A percentile compares a stretch with the other conserved stretches of the same genome.
Evolutionary conservation across 2,888 invertebrate species (phyloP).

Genomic region (Strigamia crassipes): DNA sequence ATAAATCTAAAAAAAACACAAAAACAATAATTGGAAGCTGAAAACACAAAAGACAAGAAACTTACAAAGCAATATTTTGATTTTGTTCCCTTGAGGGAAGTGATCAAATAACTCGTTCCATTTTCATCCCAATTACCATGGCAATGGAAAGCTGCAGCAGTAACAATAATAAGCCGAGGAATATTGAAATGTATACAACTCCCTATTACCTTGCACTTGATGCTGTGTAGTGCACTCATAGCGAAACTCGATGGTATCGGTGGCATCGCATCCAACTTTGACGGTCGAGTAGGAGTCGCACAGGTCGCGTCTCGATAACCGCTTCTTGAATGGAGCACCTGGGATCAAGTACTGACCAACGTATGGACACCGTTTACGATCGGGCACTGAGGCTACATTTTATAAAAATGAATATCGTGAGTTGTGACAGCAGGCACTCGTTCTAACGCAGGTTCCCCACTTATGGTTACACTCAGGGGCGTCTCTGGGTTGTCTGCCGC

Average conservation of each 20-base stretch:
- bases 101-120: slow-evolving; percentile 53
- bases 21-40: too few relatives aligned
- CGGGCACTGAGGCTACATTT: slow-evolving; percentile 75
- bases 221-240: slow-evolving; percentile 69
- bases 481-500: too few relatives aligned
- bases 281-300: slow-evolving; percentile 68
- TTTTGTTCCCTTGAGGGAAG: slow-evolving; percentile 51
- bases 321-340: slow-evolving; percentile 13
- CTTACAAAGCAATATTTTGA: slow-evolving; percentile 50
- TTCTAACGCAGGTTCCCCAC: too few relatives aligned
- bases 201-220: slow-evolving; percentile 66
- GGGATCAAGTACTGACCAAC: slow-evolving; percentile 72
- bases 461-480: too few relatives aligned
- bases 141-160: slow-evolving; percentile 53
- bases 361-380: slow-evolving; percentile 82
- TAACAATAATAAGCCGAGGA: slow-evolving; percentile 34
- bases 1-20: slow-evolving; percentile 50
- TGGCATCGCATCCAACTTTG: slow-evolving; percentile 75
- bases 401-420: neutral
- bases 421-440: too few relatives aligned
- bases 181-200: neutral
- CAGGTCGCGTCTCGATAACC: neutral
- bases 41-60: slow-evolving; percentile 11
- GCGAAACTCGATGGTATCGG: slow-evolving; percentile 72
- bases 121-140: slow-evolving; percentile 54